phyloP scores from a whole-genome alignment of 2,113 vertebrate genomes.

The Pluvialis apricaria region DNA sequence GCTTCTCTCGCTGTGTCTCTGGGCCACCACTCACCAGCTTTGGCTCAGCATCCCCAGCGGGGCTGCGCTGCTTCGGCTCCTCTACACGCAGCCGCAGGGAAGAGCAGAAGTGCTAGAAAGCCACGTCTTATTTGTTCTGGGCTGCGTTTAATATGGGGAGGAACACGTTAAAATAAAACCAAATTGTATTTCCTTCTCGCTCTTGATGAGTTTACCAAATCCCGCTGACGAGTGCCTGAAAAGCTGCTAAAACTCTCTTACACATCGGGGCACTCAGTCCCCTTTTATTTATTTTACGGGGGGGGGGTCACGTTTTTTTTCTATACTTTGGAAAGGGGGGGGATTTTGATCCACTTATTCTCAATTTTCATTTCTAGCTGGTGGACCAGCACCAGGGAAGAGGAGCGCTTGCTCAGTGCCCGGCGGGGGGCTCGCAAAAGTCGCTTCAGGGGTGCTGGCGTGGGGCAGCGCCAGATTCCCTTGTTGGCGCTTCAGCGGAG shows the following conservation, averaged over 20 bases:
- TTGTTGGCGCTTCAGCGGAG: not conserved
- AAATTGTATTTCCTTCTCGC: not conserved
- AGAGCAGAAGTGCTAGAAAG: not conserved
- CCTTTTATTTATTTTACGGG: not conserved
- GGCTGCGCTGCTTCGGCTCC: not conserved
- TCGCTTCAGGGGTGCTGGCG: accelerated
- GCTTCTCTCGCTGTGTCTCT: not conserved
- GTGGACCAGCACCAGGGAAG: not conserved
- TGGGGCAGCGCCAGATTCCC: not conserved
- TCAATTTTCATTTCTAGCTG: not conserved
- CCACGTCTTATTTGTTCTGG: not conserved
- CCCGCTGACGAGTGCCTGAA: not conserved
- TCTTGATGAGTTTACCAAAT: not conserved
- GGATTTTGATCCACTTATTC: not conserved
- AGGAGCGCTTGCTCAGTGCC: not conserved
- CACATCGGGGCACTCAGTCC: not conserved
- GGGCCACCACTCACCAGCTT: not conserved
- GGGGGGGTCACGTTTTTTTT: not conserved
- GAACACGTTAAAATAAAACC: not conserved
- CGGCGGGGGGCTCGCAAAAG: not conserved
- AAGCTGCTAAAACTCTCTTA: not conserved
- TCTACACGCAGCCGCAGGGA: accelerated
- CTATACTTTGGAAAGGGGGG: not conserved
- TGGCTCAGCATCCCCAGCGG: accelerated
- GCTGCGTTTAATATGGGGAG: not conserved